Evolutionary conservation across 1,140 invertebrate species (phyloP).

Genomic region (Potamilus streckersoni): DNA sequence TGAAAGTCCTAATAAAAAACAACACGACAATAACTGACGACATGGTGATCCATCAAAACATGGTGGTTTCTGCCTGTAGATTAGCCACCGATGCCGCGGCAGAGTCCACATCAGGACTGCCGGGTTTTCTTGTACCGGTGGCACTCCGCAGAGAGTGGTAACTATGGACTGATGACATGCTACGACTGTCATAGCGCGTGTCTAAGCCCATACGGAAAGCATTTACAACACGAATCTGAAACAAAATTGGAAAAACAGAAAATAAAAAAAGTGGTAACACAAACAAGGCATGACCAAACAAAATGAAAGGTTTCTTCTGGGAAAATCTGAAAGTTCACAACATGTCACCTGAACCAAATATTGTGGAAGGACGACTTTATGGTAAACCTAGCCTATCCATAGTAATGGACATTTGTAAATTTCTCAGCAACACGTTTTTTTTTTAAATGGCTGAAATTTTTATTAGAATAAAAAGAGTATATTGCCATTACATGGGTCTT

Average conservation of each 20-base stretch:
- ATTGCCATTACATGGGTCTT: no score
- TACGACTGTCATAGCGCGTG: constrained; percentile 83
- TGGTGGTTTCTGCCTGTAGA: background rate
- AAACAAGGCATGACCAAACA: constrained; percentile 3
- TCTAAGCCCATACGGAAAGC: constrained; percentile 99
- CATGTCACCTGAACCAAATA: no score
- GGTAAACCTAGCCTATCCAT: no score
- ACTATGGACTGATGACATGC: constrained; percentile 65
- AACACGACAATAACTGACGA: no score
- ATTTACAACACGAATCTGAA: constrained; percentile 98
- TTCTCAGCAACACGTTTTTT: no score
- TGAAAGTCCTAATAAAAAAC: no score
- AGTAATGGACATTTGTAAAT: no score
- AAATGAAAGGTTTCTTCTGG: constrained; percentile 13
- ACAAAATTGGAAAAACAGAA: constrained; percentile 32
- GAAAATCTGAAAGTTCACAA: no score
- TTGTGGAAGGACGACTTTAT: no score
- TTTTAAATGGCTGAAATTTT: no score
- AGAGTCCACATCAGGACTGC: constrained; percentile 19
- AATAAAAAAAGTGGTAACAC: background rate
- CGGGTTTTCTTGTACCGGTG: constrained; percentile 15
- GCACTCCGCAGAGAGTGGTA: constrained; percentile 60
- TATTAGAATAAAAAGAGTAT: no score
- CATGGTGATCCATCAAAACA: no score
- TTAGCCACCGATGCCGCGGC: constrained; percentile 11